Evolutionary conservation across 2,113 vertebrate genomes (phyloP).

Genomic region (Pao palembangensis): DNA sequence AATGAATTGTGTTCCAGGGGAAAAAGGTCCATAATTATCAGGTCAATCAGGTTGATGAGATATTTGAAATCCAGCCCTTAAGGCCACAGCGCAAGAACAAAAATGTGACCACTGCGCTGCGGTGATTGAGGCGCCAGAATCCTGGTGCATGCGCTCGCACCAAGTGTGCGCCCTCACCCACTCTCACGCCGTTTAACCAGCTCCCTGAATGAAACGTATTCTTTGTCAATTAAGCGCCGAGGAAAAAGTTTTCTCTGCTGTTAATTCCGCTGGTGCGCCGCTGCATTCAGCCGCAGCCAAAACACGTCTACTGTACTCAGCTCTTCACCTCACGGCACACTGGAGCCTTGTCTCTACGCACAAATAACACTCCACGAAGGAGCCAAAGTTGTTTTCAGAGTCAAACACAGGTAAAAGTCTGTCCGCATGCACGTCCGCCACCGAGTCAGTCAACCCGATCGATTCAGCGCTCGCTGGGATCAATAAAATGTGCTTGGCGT

Average conservation of each 20-base stretch:
- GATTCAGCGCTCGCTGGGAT: not conserved
- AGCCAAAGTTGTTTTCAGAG: not conserved
- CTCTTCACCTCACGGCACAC: not conserved
- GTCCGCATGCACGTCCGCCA: not conserved
- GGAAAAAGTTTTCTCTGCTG: constrained; percentile 38
- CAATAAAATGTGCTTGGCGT: not conserved
- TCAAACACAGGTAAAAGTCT: not conserved
- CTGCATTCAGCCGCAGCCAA: constrained; percentile 38
- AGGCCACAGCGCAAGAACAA: not conserved
- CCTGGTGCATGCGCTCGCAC: constrained; percentile 38
- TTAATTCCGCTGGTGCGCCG: constrained; percentile 40
- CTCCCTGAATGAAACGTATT: constrained; percentile 63
- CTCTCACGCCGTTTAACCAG: constrained; percentile 43
- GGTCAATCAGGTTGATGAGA: no score
- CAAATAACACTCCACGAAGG: constrained; percentile 22
- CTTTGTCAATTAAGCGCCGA: constrained; percentile 60
- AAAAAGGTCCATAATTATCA: no score
- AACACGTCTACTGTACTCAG: constrained; percentile 23
- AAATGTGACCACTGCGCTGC: constrained; percentile 19
- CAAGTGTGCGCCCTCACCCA: constrained; percentile 34
- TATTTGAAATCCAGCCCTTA: no score
- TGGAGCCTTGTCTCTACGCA: constrained; percentile 1
- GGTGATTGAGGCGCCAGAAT: constrained; percentile 57
- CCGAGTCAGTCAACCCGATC: constrained; percentile 1
- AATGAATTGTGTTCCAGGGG: no score